A percentile compares a stretch with the other conserved stretches of the same genome.
Evolutionary conservation across 1,140 invertebrate genomes (phyloP).

Genomic region (Halictus rubicundus): DNA sequence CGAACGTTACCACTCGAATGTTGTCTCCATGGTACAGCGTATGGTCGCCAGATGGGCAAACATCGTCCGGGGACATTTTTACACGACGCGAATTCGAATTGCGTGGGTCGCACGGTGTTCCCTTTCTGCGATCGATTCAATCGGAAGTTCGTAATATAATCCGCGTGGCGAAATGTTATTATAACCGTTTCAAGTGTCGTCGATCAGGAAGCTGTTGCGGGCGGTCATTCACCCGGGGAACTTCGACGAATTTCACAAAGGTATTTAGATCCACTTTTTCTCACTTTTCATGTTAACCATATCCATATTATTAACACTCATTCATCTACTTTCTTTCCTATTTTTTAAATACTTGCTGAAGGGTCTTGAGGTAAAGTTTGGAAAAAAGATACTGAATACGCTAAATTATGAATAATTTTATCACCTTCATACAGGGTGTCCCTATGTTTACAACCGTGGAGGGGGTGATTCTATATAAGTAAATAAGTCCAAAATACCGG

Average conservation of each 20-base stretch:
- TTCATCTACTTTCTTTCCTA: neutral
- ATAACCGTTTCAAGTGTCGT: constrained; percentile 29
- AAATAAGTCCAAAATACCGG: too few relatives aligned
- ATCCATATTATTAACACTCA: neutral
- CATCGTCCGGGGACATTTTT: constrained; percentile 2
- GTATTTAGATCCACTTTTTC: constrained; percentile 13
- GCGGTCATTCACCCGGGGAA: neutral
- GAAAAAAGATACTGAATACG: too few relatives aligned
- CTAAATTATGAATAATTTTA: too few relatives aligned
- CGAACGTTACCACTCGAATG: constrained; percentile 5
- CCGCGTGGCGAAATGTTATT: constrained; percentile 12
- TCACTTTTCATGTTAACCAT: too few relatives aligned
- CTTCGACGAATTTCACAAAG: constrained; percentile 11
- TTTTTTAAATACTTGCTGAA: neutral
- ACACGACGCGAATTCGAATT: constrained; percentile 27
- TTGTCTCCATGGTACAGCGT: neutral
- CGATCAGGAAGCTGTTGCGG: constrained; percentile 12
- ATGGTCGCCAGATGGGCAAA: constrained; percentile 6
- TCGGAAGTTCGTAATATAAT: constrained; percentile 29
- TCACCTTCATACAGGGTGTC: too few relatives aligned
- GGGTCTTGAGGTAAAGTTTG: too few relatives aligned
- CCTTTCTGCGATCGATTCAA: constrained; percentile 30
- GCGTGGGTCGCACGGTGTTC: constrained; percentile 22
- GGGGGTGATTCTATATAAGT: too few relatives aligned
- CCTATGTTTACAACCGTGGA: too few relatives aligned